Conservation (phyloP, 1,140 invertebrate genomes). For the Scaptomyza graminum region DNA sequence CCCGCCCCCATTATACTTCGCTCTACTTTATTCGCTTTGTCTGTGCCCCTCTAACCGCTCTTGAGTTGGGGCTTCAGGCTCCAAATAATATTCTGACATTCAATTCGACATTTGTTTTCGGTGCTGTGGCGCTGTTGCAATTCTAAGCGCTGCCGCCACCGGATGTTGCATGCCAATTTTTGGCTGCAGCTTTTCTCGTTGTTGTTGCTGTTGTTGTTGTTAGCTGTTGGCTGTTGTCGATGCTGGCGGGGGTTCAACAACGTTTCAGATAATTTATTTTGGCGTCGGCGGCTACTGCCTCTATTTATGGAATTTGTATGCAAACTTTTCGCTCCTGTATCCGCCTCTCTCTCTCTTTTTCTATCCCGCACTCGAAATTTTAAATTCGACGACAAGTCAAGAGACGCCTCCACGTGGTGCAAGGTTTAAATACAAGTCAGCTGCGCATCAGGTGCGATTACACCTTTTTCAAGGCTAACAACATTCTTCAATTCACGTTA, state of each 20-base stretch:
- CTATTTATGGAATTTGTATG: slow-evolving; percentile 77
- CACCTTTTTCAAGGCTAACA: slow-evolving; percentile 67
- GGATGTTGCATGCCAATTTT: slow-evolving; percentile 81
- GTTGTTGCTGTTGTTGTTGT: neutral
- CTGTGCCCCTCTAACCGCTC: neutral
- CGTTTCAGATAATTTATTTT: slow-evolving; percentile 79
- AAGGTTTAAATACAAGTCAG: slow-evolving; percentile 22
- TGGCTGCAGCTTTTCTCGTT: slow-evolving; percentile 46
- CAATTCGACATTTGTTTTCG: slow-evolving; percentile 79
- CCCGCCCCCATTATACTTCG: neutral
- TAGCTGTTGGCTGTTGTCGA: slow-evolving; percentile 1
- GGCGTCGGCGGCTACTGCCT: slow-evolving; percentile 59
- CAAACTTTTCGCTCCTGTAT: slow-evolving; percentile 53
- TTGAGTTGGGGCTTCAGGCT: slow-evolving; percentile 21
- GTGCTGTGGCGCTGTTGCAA: slow-evolving; percentile 60
- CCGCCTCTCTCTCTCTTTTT: slow-evolving; percentile 5
- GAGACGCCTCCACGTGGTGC: neutral
- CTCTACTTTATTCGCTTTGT: neutral
- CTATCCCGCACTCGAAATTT: slow-evolving; percentile 40
- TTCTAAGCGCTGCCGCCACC: slow-evolving; percentile 77
- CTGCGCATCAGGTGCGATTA: neutral
- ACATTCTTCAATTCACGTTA: slow-evolving; percentile 5
- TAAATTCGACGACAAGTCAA: slow-evolving; percentile 10
- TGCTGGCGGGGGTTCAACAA: slow-evolving; percentile 22
- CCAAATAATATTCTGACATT: slow-evolving; percentile 77